These are phyloP conservation scores for Sturmia bella DNA, from an alignment of 2,888 invertebrate genomes.

Conservation along the genomic window DNA sequence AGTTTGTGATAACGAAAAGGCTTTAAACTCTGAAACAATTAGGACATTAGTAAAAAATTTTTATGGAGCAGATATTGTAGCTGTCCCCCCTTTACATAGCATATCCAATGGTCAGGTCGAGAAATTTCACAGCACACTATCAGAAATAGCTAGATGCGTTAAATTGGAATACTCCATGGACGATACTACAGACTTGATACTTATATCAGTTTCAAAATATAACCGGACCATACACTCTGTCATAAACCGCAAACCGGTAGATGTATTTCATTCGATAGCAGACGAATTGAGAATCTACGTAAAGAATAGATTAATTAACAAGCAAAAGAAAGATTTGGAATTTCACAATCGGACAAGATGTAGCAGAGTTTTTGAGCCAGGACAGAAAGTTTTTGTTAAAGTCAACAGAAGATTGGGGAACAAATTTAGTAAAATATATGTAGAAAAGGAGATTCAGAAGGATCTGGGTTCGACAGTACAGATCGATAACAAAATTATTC, in stretches of 20 bases:
- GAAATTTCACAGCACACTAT: constrained; percentile 67
- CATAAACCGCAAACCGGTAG: constrained; percentile 46
- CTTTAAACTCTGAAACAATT: too few species aligned
- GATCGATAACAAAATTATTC: too few species aligned
- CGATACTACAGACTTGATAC: constrained; percentile 33
- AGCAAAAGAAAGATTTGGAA: neutral
- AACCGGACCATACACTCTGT: constrained; percentile 53
- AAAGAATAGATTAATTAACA: neutral
- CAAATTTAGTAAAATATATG: constrained; percentile 30
- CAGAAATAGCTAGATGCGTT: constrained; percentile 64
- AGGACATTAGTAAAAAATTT: too few species aligned
- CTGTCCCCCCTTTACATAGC: constrained; percentile 28
- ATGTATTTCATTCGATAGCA: constrained; percentile 13
- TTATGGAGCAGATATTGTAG: too few species aligned
- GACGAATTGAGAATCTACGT: neutral
- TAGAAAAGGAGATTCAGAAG: too few species aligned
- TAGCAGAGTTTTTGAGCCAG: constrained; percentile 26
- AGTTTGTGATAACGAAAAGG: too few species aligned
- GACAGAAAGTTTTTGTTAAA: constrained; percentile 22
- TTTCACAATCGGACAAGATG: constrained; percentile 7
- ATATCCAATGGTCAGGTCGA: constrained; percentile 69
- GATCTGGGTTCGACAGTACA: neutral
- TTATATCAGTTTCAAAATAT: constrained; percentile 48
- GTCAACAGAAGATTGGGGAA: constrained; percentile 38
- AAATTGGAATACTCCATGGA: constrained; percentile 15